A percentile compares a stretch with the other conserved stretches of the same genome.
These are phyloP conservation scores for Trogon melanurus DNA, from an alignment of 2,113 vertebrate genomes.

Conservation along the genomic window DNA sequence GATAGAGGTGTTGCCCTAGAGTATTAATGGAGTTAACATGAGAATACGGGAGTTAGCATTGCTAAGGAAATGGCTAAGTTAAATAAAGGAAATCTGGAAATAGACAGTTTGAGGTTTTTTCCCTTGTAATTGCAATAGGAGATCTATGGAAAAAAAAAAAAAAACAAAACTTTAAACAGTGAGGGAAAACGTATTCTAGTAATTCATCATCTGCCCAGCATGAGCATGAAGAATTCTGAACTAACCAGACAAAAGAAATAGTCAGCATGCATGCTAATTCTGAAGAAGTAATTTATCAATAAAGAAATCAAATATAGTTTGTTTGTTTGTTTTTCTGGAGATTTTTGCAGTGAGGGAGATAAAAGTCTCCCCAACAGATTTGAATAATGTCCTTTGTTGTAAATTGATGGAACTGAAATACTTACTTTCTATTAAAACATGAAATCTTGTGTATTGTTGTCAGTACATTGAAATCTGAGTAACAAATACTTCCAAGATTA, in stretches of 20 bases:
- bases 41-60: neutral
- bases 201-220: neutral
- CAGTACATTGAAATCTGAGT: neutral
- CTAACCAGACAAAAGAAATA: neutral
- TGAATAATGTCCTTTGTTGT: neutral
- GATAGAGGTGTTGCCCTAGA: neutral
- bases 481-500: neutral
- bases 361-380: neutral
- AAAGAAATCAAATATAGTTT: neutral
- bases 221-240: neutral
- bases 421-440: neutral
- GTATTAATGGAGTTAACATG: neutral
- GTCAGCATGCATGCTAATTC: neutral
- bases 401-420: neutral
- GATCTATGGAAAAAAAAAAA: neutral
- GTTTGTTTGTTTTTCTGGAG: neutral
- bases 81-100: neutral
- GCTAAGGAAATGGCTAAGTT: neutral
- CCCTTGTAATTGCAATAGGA: neutral
- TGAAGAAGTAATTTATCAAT: neutral
- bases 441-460: neutral
- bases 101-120: neutral
- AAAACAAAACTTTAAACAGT: neutral
- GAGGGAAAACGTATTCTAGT: neutral
- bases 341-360: neutral